Conservation (phyloP, 2,797 vertebrate species). For the Mallotus villosus region DNA sequence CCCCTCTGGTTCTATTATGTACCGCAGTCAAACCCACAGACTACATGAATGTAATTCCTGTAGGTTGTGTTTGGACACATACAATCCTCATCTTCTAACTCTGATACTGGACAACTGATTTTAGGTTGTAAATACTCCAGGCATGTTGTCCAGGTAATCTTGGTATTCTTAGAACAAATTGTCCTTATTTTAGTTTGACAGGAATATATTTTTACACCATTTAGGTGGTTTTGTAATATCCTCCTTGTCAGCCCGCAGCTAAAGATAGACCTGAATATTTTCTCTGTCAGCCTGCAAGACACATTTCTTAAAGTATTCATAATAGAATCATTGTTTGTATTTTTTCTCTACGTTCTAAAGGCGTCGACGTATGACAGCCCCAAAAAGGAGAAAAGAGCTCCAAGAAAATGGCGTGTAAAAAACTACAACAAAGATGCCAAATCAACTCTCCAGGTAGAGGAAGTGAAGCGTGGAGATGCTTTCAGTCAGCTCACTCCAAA, state of each 20-base stretch:
- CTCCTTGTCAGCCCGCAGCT: conserved; percentile 7
- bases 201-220: neutral
- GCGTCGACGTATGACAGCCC: conserved; percentile 89
- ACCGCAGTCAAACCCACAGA: neutral
- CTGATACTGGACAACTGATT: conserved; percentile 19
- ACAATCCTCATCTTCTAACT: neutral
- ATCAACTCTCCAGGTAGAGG: conserved; percentile 88
- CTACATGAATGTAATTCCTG: neutral
- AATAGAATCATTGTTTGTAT: neutral
- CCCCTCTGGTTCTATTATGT: neutral
- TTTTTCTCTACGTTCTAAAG: conserved; percentile 59
- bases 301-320: neutral
- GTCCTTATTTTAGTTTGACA: neutral
- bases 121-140: conserved; percentile 3
- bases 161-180: conserved; percentile 4
- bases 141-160: neutral
- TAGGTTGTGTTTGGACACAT: neutral
- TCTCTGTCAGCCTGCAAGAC: conserved; percentile 10
- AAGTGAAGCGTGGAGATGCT: neutral
- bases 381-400: conserved; percentile 92
- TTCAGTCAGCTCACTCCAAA: too few relatives aligned
- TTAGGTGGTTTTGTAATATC: conserved; percentile 21
- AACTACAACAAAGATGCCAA: conserved; percentile 92
- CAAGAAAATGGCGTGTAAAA: conserved; percentile 88
- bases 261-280: conserved; percentile 5